phyloP scores from a whole-genome alignment of 2,888 invertebrate genomes.

The Perizoma affinitatum region DNA sequence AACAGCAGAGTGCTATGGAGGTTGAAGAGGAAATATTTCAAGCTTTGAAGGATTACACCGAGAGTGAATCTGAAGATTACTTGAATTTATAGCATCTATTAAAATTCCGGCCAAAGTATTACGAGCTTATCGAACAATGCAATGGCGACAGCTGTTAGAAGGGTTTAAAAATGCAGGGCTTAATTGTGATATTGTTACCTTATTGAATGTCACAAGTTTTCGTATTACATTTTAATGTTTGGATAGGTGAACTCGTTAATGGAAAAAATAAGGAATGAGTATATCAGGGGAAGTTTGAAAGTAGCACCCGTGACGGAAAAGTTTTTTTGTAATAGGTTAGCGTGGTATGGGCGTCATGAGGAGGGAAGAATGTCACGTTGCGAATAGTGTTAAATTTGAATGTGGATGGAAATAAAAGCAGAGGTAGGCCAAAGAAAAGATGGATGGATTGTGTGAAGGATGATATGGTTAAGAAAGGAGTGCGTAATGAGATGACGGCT shows the following conservation, averaged over 20 bases:
- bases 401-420: too few relatives aligned
- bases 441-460: too few relatives aligned
- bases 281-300: too few relatives aligned
- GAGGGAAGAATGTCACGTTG: too few relatives aligned
- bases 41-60: conserved; percentile 69
- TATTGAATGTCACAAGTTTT: conserved; percentile 59
- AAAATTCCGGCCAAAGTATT: conserved; percentile 59
- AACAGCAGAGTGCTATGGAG: conserved; percentile 67
- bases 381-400: too few relatives aligned
- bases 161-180: conserved; percentile 55
- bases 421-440: too few relatives aligned
- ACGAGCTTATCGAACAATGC: conserved; percentile 55
- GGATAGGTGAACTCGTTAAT: conserved; percentile 11
- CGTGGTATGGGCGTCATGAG: too few relatives aligned
- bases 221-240: conserved; percentile 29
- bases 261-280: too few relatives aligned
- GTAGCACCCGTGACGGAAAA: too few relatives aligned
- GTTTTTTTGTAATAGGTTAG: too few relatives aligned
- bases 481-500: too few relatives aligned
- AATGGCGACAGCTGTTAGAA: conserved; percentile 50
- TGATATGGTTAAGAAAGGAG: too few relatives aligned
- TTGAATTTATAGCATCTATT: conserved; percentile 68
- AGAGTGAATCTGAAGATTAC: conserved; percentile 74
- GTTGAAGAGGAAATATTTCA: conserved; percentile 74
- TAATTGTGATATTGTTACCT: conserved; percentile 57